A percentile compares a stretch with the other conserved stretches of the same genome.
Evolutionary conservation across 1,140 invertebrate genomes (phyloP).

Genomic region (Stegodyphus mimosarum): DNA sequence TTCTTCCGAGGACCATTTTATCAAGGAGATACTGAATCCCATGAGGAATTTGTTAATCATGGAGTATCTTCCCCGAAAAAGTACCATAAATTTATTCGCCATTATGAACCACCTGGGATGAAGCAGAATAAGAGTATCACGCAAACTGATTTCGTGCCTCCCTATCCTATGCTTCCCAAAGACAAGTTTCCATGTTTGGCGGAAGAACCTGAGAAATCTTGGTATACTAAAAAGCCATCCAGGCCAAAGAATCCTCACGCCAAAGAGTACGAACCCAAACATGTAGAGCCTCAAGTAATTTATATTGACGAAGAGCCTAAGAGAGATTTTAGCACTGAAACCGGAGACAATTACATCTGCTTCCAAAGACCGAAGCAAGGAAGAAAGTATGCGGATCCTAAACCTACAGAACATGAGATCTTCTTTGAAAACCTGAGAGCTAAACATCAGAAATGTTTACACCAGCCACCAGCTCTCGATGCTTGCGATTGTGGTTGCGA

Average conservation of each 20-base stretch:
- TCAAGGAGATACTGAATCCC: slow-evolving; percentile 23
- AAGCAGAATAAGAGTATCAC: slow-evolving; percentile 40
- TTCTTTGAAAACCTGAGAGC: neutral
- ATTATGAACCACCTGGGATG: slow-evolving; percentile 44
- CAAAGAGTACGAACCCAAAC: neutral
- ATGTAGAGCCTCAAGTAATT: neutral
- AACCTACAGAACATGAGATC: neutral
- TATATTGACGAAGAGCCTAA: slow-evolving; percentile 14
- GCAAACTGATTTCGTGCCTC: slow-evolving; percentile 33
- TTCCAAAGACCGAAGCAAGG: slow-evolving; percentile 2
- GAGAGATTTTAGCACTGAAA: slow-evolving; percentile 12
- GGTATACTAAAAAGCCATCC: neutral
- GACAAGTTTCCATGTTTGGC: slow-evolving; percentile 17
- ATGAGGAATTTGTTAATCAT: slow-evolving; percentile 11
- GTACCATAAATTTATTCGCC: slow-evolving; percentile 9
- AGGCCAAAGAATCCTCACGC: slow-evolving; percentile 4
- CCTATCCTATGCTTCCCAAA: slow-evolving; percentile 5
- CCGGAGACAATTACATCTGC: slow-evolving; percentile 17
- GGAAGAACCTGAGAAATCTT: neutral
- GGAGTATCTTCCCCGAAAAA: neutral
- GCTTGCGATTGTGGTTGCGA: neutral
- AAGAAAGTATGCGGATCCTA: neutral
- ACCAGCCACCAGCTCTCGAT: neutral
- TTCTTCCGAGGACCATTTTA: slow-evolving; percentile 26
- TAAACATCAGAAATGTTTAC: neutral